Base-by-base conservation (phyloP, 2,797 vertebrate genomes). In the Tachyglossus aculeatus region DNA sequence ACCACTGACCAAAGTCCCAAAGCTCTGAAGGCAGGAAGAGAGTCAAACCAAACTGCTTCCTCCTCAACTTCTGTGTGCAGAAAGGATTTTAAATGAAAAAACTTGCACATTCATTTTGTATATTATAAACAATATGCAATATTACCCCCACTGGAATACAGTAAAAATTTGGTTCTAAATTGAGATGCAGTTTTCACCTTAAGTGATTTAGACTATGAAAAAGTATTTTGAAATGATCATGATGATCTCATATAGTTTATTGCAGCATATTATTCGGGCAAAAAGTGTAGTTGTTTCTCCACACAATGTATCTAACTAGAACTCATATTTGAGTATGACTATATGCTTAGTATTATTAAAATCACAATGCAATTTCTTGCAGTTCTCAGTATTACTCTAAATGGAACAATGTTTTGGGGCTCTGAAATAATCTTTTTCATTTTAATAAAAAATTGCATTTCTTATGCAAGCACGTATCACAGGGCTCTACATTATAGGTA, bases 401-500 rank as follows among this genome's bases (percentile, higher is more conserved):
- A 33, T 59, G 79, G 74, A 21, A 18, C 73, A 73, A 56, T 61
- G 48, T 76, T 77, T 67, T 59, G 58, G 80, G 89, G 78, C 71
- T 85, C 83, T 89, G 72, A 57, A 34, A 1, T 0, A 14, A 50
- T 41, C 29, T 67, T 29, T 53, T 66, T n/a, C n/a, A n/a, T n/a
- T n/a, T n/a, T n/a, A 22, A 44, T 1, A 69, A 64, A 89, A 82
- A 71, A 60, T 19, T 84, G 83, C 78, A 78, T 89, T 82, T 81
- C 58, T 61, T 76, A 84, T 88, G 88, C 65, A 84, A 93, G 88
- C 82, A 77, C 74, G 57, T 89, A 70, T 85, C 81, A 74, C 90
- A 88, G 93, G 93, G 93, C 92, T 94, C 92, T 94, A 91, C 91
- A 82, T 92, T 90, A 80, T 85, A 68, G 84, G 83, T 80, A 75